phyloP scores from a whole-genome alignment of 2,797 vertebrate species.

The Spinus pinus region DNA sequence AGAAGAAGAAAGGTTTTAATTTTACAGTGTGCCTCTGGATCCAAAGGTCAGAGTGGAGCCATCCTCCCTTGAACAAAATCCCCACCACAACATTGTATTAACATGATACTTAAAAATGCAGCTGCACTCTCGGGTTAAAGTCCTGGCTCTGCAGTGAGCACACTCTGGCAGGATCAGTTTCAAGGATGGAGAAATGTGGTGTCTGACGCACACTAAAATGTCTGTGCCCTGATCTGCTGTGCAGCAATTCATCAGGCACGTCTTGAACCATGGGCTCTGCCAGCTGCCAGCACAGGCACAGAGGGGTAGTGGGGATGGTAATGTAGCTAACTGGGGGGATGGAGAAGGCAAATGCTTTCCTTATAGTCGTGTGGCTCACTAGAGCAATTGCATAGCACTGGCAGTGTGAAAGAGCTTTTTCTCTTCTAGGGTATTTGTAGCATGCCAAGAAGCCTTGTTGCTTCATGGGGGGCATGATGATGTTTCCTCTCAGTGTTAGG shows the following conservation, averaged over 20 bases:
- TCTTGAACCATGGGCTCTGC: background rate
- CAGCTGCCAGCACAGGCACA: background rate
- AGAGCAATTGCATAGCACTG: background rate
- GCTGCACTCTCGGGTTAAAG: constrained; percentile 42
- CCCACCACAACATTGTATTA: constrained; percentile 20
- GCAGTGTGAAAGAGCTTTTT: background rate
- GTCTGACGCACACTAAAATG: constrained; percentile 41
- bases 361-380: background rate
- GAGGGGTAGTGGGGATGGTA: background rate
- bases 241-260: background rate
- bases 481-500: background rate
- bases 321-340: background rate
- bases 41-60: constrained; percentile 27
- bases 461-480: background rate
- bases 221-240: constrained; percentile 17
- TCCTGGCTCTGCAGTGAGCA: constrained; percentile 49
- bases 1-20: constrained; percentile 18
- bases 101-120: constrained; percentile 59
- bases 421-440: background rate
- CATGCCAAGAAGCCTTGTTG: constrained; percentile 12
- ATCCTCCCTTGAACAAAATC: constrained; percentile 45
- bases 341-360: constrained; percentile 33
- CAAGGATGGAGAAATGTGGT: constrained; percentile 54
- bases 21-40: constrained; percentile 19
- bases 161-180: constrained; percentile 52